Conservation (phyloP, 2,888 invertebrate species). For the Tetrapedia diversipes region DNA sequence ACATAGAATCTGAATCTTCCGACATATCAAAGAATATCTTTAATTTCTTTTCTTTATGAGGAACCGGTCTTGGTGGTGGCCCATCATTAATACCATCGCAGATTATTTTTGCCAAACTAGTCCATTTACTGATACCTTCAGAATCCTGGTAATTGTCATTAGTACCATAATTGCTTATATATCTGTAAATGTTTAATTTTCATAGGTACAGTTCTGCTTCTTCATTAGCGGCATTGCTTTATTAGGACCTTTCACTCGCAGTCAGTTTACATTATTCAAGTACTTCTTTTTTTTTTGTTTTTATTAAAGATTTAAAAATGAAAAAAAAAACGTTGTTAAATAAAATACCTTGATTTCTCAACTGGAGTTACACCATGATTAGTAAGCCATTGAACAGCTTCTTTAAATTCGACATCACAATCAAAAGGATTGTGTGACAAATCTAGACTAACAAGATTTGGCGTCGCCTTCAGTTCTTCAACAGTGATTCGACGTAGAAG, state of each 20-base stretch:
- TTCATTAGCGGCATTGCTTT: too few species aligned
- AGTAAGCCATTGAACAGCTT: conserved; percentile 87
- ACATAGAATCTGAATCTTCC: conserved; percentile 53
- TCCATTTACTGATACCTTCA: conserved; percentile 77
- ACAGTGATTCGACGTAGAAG: conserved; percentile 83
- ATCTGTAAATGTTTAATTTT: conserved; percentile 43
- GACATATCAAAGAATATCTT: conserved; percentile 39
- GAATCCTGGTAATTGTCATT: conserved; percentile 70
- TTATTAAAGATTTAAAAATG: too few species aligned
- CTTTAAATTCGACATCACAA: conserved; percentile 88
- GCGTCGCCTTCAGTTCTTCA: conserved; percentile 85
- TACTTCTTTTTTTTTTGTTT: too few species aligned
- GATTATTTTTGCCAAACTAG: conserved; percentile 78
- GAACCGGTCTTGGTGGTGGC: conserved; percentile 69
- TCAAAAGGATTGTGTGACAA: conserved; percentile 87
- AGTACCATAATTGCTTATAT: conserved; percentile 69
- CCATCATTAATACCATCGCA: conserved; percentile 75
- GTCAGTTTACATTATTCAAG: too few species aligned
- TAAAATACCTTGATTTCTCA: conserved; percentile 73
- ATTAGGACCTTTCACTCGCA: too few species aligned
- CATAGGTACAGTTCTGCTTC: too few species aligned
- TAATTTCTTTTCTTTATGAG: conserved; percentile 52
- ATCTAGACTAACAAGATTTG: conserved; percentile 86
- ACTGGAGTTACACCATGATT: conserved; percentile 85
- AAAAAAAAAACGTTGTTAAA: too few species aligned